phyloP scores from a whole-genome alignment of 2,113 vertebrate species.

The Mobula hypostoma region DNA sequence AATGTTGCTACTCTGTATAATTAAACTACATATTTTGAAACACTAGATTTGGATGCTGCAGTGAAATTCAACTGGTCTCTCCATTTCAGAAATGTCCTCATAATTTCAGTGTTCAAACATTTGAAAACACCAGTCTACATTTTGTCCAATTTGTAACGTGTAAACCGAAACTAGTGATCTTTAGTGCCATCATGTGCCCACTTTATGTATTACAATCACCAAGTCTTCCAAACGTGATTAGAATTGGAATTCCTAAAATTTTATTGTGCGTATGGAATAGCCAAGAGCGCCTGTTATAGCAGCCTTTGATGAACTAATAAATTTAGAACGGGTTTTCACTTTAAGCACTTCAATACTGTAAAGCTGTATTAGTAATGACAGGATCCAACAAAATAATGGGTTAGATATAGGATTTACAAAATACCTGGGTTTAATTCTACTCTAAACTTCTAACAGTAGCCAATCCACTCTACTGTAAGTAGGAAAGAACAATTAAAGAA shows the following conservation, averaged over 20 bases:
- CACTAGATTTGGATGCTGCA: neutral
- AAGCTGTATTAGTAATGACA: neutral
- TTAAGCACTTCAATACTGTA: neutral
- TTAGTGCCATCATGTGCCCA: neutral
- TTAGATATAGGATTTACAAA: neutral
- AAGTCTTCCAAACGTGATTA: neutral
- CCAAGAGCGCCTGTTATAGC: too few relatives aligned
- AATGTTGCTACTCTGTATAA: neutral
- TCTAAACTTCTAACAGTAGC: neutral
- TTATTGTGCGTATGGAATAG: neutral
- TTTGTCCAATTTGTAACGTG: neutral
- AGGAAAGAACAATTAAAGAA: too few relatives aligned
- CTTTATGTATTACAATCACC: neutral
- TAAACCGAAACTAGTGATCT: neutral
- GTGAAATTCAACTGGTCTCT: neutral
- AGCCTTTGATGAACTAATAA: neutral
- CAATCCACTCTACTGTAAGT: too few relatives aligned
- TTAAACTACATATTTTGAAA: neutral
- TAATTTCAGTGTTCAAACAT: neutral
- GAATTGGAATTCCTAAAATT: neutral
- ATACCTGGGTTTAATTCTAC: neutral
- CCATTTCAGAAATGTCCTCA: neutral
- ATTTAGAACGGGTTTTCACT: neutral
- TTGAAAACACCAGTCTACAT: too few relatives aligned
- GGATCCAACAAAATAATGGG: neutral